phyloP scores from a whole-genome alignment of 2,113 vertebrate species.

The Phoxinus phoxinus region DNA sequence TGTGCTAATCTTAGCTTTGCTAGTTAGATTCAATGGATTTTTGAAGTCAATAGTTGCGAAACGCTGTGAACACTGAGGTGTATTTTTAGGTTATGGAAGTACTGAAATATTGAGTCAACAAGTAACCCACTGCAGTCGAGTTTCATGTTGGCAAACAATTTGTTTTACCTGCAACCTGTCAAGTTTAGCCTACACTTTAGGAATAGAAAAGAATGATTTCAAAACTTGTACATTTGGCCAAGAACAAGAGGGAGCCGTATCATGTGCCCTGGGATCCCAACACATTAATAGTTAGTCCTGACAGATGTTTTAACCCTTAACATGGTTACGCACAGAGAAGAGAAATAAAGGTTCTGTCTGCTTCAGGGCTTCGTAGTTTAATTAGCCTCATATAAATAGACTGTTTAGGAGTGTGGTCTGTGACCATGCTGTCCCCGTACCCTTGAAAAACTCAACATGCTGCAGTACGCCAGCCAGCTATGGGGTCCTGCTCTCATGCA shows the following conservation, averaged over 20 bases:
- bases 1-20: background rate
- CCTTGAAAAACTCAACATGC: constrained; percentile 42
- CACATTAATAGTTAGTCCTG: constrained; percentile 25
- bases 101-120: background rate
- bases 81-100: constrained; percentile 13
- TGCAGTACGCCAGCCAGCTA: background rate
- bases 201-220: background rate
- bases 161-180: background rate
- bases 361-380: constrained; percentile 34
- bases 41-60: background rate
- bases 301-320: constrained; percentile 31
- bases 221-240: background rate
- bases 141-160: constrained; percentile 1
- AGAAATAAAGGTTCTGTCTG: background rate
- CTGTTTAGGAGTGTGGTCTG: constrained; percentile 15
- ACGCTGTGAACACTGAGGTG: background rate
- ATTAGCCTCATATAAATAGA: constrained; percentile 47
- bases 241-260: background rate
- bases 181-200: background rate
- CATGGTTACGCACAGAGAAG: background rate
- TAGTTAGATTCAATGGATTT: constrained; percentile 6
- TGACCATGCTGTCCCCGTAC: constrained; percentile 25
- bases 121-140: background rate
- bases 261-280: constrained; percentile 14
- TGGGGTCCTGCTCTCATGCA: constrained; percentile 24